Evolutionary conservation across 2,888 invertebrate species (phyloP), one percentile per base, ranked within the genome.

Genomic region (Masnerella sp.): DNA sequence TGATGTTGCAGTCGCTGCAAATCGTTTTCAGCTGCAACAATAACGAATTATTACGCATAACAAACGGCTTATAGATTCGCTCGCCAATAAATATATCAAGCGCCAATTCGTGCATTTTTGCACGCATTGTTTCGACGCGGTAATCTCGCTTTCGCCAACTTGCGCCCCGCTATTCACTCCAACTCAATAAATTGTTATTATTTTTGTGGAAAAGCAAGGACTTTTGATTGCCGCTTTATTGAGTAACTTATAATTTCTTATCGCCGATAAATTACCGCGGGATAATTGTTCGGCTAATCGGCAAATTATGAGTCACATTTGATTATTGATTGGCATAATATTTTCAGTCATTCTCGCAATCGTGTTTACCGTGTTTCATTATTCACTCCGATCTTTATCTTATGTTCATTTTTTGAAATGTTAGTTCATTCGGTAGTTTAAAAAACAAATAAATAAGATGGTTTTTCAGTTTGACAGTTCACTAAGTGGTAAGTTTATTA

Each of bases 41-140:
- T 61, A 52, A 52, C 59, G 51, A 67, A 56, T 49, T 65, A 65
- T 56, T 65, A 20, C 45, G 25, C 67, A 43, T 38, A 56, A 42
- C 42, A 47, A 51, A 58, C 11, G 58, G 47, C 36, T 47, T 49
- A 40, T 56, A 58, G 22, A 56, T 65, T 56, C 49, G 30, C 47
- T 22, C 40, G 8, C 36, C 47, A n/a, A 47, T 54, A 65, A 65
- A 65, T 47, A 38, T 47, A 47, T 51, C 51, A 17, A 11, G 12
- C 9, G 1, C 12, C 38, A 11, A 62, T 51, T 45, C 18, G 28
- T 28, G 8, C 2, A 17, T 38, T 54, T 65, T 42, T 47, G 28
- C 20, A 7, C 11, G 32, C 56, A 43, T 36, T 45, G 52, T 54
- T 43, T 52, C 18, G 30, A 18, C 18, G 22, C 52, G 43, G 30